Evolutionary conservation across 1,140 invertebrate species (phyloP).

Genomic region (Dendroctonus valens): DNA sequence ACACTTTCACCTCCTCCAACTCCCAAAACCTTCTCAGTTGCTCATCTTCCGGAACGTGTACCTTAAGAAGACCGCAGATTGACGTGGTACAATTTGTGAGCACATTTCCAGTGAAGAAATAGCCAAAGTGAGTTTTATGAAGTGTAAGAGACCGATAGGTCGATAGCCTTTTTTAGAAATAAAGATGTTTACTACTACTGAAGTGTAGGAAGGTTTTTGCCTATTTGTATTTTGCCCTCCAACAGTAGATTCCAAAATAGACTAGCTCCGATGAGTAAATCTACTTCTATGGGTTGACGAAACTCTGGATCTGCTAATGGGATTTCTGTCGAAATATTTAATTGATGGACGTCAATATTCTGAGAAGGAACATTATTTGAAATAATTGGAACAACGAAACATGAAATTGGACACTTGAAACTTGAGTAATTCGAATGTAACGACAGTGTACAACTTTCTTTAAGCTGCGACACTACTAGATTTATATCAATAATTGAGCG

Average conservation of each 20-base stretch:
- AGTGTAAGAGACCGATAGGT: no score
- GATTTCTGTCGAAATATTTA: background rate
- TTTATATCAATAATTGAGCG: background rate
- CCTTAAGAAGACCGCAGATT: constrained; percentile 1
- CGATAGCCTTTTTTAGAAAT: no score
- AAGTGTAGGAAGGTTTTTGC: background rate
- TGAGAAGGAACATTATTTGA: background rate
- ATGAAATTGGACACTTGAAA: background rate
- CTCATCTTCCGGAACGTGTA: constrained; percentile 10
- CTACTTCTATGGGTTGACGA: background rate
- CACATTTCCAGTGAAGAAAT: background rate
- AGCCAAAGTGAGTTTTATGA: constrained; percentile 3
- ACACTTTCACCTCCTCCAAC: constrained; percentile 1
- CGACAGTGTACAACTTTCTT: background rate
- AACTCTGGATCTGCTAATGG: constrained; percentile 2
- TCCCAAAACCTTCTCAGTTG: constrained; percentile 8
- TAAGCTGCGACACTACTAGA: background rate
- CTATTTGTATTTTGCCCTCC: background rate
- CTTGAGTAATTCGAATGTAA: background rate
- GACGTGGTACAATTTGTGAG: background rate
- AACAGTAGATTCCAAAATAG: background rate
- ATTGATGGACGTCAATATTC: background rate
- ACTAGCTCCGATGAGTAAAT: background rate
- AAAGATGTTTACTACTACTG: no score
- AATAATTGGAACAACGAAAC: background rate